phyloP scores from a whole-genome alignment of 2,113 vertebrate species.

The Pelobates fuscus region DNA sequence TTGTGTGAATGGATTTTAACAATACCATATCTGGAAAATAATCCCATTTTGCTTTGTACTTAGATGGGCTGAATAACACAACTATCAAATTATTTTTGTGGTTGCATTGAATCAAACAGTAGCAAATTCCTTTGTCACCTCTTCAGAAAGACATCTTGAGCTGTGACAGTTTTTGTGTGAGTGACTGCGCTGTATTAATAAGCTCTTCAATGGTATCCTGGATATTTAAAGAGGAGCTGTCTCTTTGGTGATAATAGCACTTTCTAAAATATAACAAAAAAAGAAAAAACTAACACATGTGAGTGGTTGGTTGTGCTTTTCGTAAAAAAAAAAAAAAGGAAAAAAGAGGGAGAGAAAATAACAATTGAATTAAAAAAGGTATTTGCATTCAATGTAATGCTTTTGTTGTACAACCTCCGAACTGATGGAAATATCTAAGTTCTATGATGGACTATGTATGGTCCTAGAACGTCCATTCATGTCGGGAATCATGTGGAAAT shows the following conservation, averaged over 20 bases:
- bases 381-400: too few species aligned
- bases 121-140: constrained; percentile 48
- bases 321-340: too few species aligned
- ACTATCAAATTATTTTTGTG: constrained; percentile 51
- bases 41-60: constrained; percentile 45
- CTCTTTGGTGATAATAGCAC: not conserved
- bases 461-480: too few species aligned
- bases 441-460: too few species aligned
- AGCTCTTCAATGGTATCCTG: constrained; percentile 18
- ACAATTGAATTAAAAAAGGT: too few species aligned
- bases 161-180: constrained; percentile 40
- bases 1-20: constrained; percentile 47
- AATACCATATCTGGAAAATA: constrained; percentile 49
- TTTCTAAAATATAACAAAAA: not conserved
- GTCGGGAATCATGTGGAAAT: too few species aligned
- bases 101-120: constrained; percentile 46
- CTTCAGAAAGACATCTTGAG: constrained; percentile 43
- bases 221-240: constrained; percentile 5
- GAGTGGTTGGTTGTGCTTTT: too few species aligned
- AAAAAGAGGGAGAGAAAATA: too few species aligned
- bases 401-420: too few species aligned
- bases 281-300: too few species aligned
- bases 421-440: too few species aligned
- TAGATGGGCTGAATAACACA: constrained; percentile 48
- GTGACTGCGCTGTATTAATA: constrained; percentile 41